A percentile compares a stretch with the other conserved stretches of the same genome.
These are phyloP conservation scores for Babyrousa celebensis DNA, from an alignment of 2,797 vertebrate genomes.

Conservation along the genomic window DNA sequence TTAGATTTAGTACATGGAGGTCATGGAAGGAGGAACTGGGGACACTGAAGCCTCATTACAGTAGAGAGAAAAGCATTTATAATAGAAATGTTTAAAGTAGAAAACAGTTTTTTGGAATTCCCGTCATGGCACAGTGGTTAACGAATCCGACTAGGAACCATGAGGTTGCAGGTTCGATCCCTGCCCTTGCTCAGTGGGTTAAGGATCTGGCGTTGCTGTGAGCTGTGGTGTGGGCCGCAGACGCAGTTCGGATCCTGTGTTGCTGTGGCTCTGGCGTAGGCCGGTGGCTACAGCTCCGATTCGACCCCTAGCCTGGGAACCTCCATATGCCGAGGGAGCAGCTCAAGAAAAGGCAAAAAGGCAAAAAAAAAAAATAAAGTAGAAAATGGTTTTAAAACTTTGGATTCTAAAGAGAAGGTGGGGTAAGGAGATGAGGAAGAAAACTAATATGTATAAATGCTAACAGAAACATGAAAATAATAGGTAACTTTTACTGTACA, in stretches of 20 bases:
- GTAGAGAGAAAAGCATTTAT: not conserved
- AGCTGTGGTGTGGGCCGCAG: too few species aligned
- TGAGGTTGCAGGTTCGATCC: too few species aligned
- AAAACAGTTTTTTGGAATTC: not conserved
- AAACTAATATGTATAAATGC: not conserved
- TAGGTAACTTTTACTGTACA: not conserved
- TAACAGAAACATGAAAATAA: not conserved
- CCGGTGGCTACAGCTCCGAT: too few species aligned
- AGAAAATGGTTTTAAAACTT: slow-evolving; percentile 25
- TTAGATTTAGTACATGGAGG: not conserved
- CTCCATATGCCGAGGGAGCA: too few species aligned
- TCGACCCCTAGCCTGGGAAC: too few species aligned
- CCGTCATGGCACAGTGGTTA: too few species aligned
- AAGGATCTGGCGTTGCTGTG: too few species aligned
- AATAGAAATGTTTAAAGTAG: slow-evolving; percentile 30
- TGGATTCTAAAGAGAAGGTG: not conserved
- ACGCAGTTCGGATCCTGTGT: too few species aligned
- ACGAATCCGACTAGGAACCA: too few species aligned
- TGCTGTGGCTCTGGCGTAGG: too few species aligned
- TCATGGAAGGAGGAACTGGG: not conserved
- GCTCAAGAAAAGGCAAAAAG: too few species aligned
- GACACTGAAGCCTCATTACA: not conserved
- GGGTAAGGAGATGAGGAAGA: not conserved
- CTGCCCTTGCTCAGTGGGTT: too few species aligned
- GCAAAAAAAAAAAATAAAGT: not conserved